These are phyloP conservation scores for Pangasius larnaudii DNA, from an alignment of 2,797 vertebrate genomes.

Conservation along the genomic window DNA sequence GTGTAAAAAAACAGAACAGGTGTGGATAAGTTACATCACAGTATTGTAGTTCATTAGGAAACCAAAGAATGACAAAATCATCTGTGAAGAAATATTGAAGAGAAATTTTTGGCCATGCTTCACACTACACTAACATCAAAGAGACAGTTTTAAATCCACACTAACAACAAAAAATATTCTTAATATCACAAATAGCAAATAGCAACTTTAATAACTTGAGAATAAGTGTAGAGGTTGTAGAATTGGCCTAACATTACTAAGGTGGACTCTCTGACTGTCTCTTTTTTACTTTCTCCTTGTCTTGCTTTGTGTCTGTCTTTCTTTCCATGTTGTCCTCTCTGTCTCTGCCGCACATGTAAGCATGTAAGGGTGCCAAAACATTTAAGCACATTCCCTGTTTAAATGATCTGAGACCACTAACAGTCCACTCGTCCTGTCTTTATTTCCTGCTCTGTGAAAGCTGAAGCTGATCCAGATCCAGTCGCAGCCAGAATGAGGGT, in stretches of 20 bases:
- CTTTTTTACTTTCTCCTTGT: not conserved
- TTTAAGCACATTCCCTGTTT: not conserved
- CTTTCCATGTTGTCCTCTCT: too few relatives aligned
- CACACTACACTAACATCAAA: not conserved
- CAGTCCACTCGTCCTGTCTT: not conserved
- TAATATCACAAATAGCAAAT: not conserved
- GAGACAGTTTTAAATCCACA: not conserved
- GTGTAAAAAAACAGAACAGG: not conserved
- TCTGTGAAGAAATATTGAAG: too few relatives aligned
- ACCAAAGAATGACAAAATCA: not conserved
- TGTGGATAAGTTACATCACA: not conserved
- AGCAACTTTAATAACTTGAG: not conserved
- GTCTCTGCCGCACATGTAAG: not conserved
- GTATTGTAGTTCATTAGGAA: not conserved
- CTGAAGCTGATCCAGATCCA: constrained; percentile 7
- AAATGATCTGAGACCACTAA: not conserved
- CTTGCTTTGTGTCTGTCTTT: not conserved
- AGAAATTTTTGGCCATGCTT: too few relatives aligned
- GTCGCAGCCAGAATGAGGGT: not conserved
- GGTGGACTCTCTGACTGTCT: too few relatives aligned
- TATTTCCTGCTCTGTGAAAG: not conserved
- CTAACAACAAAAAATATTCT: not conserved
- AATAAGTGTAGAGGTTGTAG: not conserved
- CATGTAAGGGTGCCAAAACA: not conserved
- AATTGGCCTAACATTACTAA: not conserved